Base-by-base conservation (phyloP, 2,888 invertebrate genomes). In the Sepioteuthis lessoniana region DNA sequence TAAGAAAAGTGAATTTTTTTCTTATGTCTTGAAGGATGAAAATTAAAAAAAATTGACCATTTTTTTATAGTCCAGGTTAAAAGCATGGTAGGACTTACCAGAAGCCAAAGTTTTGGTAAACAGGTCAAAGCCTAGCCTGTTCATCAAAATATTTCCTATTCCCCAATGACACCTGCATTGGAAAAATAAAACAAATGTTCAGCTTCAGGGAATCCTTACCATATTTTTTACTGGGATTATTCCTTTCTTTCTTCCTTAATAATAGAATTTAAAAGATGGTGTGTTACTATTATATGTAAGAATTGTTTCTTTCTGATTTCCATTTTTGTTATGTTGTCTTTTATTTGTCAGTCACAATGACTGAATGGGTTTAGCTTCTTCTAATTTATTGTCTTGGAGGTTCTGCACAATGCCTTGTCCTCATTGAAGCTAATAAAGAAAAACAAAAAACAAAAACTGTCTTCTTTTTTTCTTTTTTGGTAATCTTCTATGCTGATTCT, bases 351-450 rank as follows among this genome's bases (percentile, higher is more conserved):
- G 76, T 76, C 76, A 76, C n/a, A 16, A 35, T 35, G n/a, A n/a
- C n/a, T 10, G 5, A 76, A 4, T 76, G 76, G 76, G n/a, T 35
- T n/a, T n/a, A 76, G 76, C n/a, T 76, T 76, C n/a, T 76, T 76
- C 76, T 76, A 76, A 76, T 76, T 76, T 76, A 76, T 35, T 76
- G 76, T 76, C 76, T 76, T 76, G 76, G 76, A 76, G n/a, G 76
- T 76, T 76, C 76, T 35, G n/a, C 76, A 76, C 35, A 76, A 76
- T 76, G 76, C 76, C 76, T 76, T 76, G 76, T 76, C 76, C 35
- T n/a, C 76, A 76, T 76, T 76, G 76, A 76, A 76, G n/a, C 76
- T 16, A 76, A 76, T 76, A n/a, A 76, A 76, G 76, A n/a, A 76
- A 35, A 76, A 76, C 7, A 13, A 35, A 35, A 76, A 76, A n/a